Conservation (phyloP, 2,888 invertebrate genomes). For the Rhingia rostrata region DNA sequence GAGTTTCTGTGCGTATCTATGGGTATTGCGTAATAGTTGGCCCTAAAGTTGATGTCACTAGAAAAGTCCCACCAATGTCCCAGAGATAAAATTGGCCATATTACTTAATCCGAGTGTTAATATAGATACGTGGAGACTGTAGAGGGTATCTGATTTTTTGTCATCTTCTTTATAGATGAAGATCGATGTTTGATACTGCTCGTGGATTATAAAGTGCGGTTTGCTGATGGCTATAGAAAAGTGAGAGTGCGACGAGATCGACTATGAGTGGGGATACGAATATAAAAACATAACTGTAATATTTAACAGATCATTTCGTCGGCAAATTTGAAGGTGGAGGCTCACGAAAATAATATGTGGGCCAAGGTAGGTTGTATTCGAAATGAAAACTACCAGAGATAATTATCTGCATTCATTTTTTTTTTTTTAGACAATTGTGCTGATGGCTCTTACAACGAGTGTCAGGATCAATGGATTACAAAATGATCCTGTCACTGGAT, state of each 20-base stretch:
- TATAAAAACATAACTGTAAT: slow-evolving; percentile 59
- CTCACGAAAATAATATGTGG: slow-evolving; percentile 53
- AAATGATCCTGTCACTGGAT: slow-evolving; percentile 49
- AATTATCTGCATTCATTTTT: background rate
- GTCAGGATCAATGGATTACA: slow-evolving; percentile 37
- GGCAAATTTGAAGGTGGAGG: slow-evolving; percentile 34
- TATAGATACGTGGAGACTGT: background rate
- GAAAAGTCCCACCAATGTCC: background rate
- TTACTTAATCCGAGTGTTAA: slow-evolving; percentile 43
- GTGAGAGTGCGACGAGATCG: slow-evolving; percentile 66
- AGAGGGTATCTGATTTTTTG: slow-evolving; percentile 32
- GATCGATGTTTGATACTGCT: slow-evolving; percentile 19
- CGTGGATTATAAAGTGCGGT: slow-evolving; percentile 24
- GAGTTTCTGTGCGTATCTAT: slow-evolving; percentile 16
- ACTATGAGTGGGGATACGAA: slow-evolving; percentile 55
- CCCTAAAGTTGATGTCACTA: slow-evolving; percentile 58
- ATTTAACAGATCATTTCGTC: slow-evolving; percentile 60
- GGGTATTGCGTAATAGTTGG: slow-evolving; percentile 29
- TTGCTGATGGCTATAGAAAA: slow-evolving; percentile 60
- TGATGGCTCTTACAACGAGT: slow-evolving; percentile 3
- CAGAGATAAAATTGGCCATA: background rate
- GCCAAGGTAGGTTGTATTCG: slow-evolving; percentile 48
- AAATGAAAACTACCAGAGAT: background rate
- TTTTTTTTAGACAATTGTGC: slow-evolving; percentile 34
- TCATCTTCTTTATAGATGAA: slow-evolving; percentile 38